A percentile compares a stretch with the other conserved stretches of the same genome.
Evolutionary conservation across 2,113 vertebrate species (phyloP).

Genomic region (Epinephelus fuscoguttatus): DNA sequence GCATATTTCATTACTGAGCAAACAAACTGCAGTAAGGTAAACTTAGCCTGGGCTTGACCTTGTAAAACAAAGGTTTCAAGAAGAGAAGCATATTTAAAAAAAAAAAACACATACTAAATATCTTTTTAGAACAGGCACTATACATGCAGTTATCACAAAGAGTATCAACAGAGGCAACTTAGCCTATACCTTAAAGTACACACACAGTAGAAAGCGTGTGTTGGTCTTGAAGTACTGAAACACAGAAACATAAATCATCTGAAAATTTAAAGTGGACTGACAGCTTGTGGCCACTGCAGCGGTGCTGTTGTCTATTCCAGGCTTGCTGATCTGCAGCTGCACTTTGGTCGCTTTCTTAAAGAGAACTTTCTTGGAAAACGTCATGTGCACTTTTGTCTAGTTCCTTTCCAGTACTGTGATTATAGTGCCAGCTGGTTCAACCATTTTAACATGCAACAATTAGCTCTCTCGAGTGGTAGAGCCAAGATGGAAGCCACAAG

Average conservation of each 20-base stretch:
- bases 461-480: slow-evolving; percentile 1
- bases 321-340: not conserved
- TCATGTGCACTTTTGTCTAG: slow-evolving; percentile 3
- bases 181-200: not conserved
- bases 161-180: not conserved
- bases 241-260: slow-evolving; percentile 26
- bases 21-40: not conserved
- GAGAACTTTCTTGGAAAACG: slow-evolving; percentile 41
- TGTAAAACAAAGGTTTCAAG: not conserved
- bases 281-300: slow-evolving; percentile 21
- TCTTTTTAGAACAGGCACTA: not conserved
- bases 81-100: not conserved
- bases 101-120: not conserved
- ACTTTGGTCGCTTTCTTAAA: slow-evolving; percentile 5
- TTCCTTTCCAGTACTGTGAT: slow-evolving; percentile 20
- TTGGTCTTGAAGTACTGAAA: not conserved
- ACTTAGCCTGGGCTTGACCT: not conserved
- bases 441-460: slow-evolving; percentile 35
- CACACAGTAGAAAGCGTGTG: not conserved
- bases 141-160: not conserved
- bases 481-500: slow-evolving; percentile 5
- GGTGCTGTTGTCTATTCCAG: slow-evolving; percentile 6
- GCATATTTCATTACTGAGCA: not conserved
- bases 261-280: slow-evolving; percentile 6
- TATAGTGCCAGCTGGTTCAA: slow-evolving; percentile 21